Percentiles rank a stretch among this genome's conserved stretches.
Conservation (phyloP, 1,140 invertebrate species). For the Teleopsis dalmanni region DNA sequence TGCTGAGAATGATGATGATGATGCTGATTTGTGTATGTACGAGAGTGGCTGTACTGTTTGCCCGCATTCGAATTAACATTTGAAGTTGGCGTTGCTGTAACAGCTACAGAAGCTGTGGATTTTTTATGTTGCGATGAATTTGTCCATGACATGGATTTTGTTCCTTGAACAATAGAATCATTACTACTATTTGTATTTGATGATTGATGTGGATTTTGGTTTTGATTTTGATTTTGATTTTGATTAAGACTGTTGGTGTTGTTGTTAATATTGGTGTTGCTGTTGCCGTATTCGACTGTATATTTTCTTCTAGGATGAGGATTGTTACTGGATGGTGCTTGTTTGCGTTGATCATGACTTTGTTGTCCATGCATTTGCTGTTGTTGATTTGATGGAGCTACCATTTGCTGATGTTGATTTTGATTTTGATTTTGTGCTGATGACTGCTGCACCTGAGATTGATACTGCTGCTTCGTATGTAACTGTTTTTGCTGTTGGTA, state of each 20-base stretch:
- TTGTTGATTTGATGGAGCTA: conserved; percentile 4
- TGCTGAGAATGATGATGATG: conserved; percentile 15
- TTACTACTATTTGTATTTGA: too few species aligned
- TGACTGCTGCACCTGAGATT: too few species aligned
- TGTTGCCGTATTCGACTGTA: background rate
- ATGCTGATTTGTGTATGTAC: conserved; percentile 21
- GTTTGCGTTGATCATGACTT: conserved; percentile 14
- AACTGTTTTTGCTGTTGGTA: conserved; percentile 6
- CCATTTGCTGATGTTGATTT: conserved; percentile 3
- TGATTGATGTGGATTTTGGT: too few species aligned
- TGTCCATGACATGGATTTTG: conserved; percentile 40
- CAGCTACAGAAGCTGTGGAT: conserved; percentile 38
- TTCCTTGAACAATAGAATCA: conserved; percentile 34
- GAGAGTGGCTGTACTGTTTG: conserved; percentile 16
- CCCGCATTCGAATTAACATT: conserved; percentile 3
- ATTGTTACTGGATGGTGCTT: background rate
- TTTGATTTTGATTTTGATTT: too few species aligned
- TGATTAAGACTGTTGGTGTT: too few species aligned
- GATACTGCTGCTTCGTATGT: background rate
- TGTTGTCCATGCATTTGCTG: conserved; percentile 28
- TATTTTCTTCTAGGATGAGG: background rate
- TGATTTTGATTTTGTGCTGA: conserved; percentile 4
- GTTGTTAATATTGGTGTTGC: conserved; percentile 19
- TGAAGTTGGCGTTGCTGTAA: conserved; percentile 33
- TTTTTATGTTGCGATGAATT: conserved; percentile 40